These are phyloP conservation scores for Monopis laevigella DNA, from an alignment of 2,888 invertebrate genomes.

Conservation along the genomic window DNA sequence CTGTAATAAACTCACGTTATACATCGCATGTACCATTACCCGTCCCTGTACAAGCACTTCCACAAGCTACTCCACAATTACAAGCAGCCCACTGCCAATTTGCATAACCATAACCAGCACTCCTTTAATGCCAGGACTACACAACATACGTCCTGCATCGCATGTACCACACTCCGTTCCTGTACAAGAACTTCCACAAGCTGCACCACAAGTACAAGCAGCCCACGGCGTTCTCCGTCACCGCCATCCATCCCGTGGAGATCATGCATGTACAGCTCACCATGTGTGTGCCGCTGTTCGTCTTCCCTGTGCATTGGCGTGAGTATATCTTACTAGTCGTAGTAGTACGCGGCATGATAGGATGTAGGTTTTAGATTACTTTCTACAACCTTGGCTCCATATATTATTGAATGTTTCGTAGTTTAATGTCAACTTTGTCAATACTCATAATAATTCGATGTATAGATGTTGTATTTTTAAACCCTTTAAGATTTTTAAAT, in stretches of 20 bases:
- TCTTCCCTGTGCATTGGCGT: conserved; percentile 75
- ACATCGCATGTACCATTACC: conserved; percentile 74
- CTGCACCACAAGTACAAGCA: conserved; percentile 80
- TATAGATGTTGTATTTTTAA: too few species aligned
- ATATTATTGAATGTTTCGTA: too few species aligned
- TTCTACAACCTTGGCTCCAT: too few species aligned
- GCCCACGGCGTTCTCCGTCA: conserved; percentile 79
- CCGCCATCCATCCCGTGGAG: conserved; percentile 79
- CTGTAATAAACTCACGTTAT: conserved; percentile 75
- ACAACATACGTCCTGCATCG: conserved; percentile 74
- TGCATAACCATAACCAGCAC: too few species aligned
- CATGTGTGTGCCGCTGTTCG: conserved; percentile 69
- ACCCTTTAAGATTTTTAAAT: too few species aligned
- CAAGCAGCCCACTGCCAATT: conserved; percentile 79
- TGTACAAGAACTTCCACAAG: conserved; percentile 78
- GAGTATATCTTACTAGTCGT: too few species aligned
- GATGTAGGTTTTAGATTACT: too few species aligned
- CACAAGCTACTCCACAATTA: conserved; percentile 81
- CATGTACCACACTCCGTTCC: conserved; percentile 72
- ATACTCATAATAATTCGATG: too few species aligned
- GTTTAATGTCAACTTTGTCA: too few species aligned
- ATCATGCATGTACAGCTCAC: conserved; percentile 71
- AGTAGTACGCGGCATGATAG: too few species aligned
- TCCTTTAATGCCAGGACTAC: conserved; percentile 61
- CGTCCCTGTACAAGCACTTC: conserved; percentile 74